Percentiles rank a stretch among this genome's conserved stretches.
These are phyloP conservation scores for Margarornis squamiger DNA, from an alignment of 2,797 vertebrate genomes.

Conservation along the genomic window DNA sequence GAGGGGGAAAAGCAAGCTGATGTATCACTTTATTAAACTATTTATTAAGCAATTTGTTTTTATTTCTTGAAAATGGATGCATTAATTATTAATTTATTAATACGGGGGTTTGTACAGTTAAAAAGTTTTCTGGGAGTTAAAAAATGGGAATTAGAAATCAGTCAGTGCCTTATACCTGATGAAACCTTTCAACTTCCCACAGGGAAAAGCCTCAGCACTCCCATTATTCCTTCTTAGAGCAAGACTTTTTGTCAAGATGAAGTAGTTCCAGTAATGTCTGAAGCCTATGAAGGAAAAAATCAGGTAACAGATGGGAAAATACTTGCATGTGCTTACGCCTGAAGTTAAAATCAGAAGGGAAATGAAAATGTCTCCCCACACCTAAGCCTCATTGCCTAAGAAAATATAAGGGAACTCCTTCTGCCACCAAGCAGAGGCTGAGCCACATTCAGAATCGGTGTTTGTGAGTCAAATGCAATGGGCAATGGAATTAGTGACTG, in stretches of 20 bases:
- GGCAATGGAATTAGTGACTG: neutral
- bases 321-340: neutral
- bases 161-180: neutral
- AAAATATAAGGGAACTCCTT: neutral
- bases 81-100: neutral
- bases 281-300: neutral
- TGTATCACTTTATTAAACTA: neutral
- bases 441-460: neutral
- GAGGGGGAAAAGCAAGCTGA: neutral
- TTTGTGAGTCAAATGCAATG: neutral
- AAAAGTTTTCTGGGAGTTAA: neutral
- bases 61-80: neutral
- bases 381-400: neutral
- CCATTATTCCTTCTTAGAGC: neutral
- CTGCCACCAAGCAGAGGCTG: neutral
- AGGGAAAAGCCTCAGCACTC: neutral
- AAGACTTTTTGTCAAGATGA: neutral
- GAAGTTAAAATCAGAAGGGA: conserved; percentile 8
- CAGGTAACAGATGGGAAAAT: conserved; percentile 24
- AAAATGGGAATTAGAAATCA: neutral
- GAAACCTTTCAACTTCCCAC: neutral
- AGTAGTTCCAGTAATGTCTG: neutral
- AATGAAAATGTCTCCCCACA: neutral
- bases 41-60: neutral
- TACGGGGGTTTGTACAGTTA: neutral